These are phyloP conservation scores for Macrochelys suwanniensis DNA, from an alignment of 2,797 vertebrate genomes.

Conservation along the genomic window DNA sequence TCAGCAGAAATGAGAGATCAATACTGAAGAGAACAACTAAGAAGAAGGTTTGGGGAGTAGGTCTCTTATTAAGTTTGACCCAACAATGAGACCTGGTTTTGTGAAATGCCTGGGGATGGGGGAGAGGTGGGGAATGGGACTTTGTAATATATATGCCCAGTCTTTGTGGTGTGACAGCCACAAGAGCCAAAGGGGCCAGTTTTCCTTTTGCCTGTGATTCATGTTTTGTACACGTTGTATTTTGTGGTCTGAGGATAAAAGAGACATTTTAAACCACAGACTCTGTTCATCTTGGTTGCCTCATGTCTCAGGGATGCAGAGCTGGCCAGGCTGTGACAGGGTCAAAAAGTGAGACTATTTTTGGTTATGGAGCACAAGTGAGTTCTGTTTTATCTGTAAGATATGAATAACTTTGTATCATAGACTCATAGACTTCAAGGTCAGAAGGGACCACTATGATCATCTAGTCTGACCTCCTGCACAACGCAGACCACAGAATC, in stretches of 20 bases:
- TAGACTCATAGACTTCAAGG: too few species aligned
- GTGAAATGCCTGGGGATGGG: neutral
- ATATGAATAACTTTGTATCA: neutral
- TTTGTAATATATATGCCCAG: neutral
- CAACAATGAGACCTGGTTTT: neutral
- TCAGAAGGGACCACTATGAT: too few species aligned
- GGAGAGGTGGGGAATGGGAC: neutral
- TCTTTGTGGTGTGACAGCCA: constrained; percentile 46
- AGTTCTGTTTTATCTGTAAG: constrained; percentile 2
- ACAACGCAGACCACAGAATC: too few species aligned
- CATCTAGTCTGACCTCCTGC: too few species aligned
- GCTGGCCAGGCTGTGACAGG: neutral
- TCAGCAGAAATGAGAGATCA: neutral
- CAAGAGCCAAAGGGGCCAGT: constrained; percentile 21
- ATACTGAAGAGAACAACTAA: neutral
- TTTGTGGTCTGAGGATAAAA: constrained; percentile 55
- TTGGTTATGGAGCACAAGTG: neutral
- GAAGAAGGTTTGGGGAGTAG: constrained; percentile 6
- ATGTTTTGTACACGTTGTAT: neutral
- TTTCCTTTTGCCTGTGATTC: constrained; percentile 36
- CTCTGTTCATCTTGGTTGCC: constrained; percentile 14
- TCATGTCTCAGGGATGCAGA: constrained; percentile 26
- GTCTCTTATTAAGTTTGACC: constrained; percentile 49
- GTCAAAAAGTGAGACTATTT: constrained; percentile 44
- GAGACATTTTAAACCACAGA: constrained; percentile 36